Base-by-base conservation (phyloP, 2,113 vertebrate species). In the Aptenodytes forsteri region DNA sequence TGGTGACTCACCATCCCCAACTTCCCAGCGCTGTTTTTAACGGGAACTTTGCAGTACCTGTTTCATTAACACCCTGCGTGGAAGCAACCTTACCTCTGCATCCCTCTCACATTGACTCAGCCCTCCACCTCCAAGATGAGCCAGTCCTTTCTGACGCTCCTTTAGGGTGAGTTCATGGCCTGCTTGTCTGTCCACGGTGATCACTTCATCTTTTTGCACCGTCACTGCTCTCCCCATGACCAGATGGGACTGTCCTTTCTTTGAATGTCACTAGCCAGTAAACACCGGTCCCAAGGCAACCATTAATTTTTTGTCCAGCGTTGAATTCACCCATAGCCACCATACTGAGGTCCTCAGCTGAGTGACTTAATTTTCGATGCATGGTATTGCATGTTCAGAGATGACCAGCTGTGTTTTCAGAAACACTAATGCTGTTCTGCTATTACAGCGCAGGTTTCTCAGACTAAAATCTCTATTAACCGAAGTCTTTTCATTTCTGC, bases 221-320 rank as follows among this genome's bases (percentile, higher is more conserved):
- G 0, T 71, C 93, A 75, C 64, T 40, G 49, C 71, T 83, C 86
- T 91, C 61, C 44, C 84, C 75, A 58, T 5, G 70, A 47, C 79
- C 92, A 95, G 85, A 88, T 92, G 90, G 78, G 93, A 55, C 71
- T 77, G 49, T 78, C 29, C 50, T 92, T 77, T 73, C 75, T 78
- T 36, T 70, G 50, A 93, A 88, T 92, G 78, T 46, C 95, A 73
- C 67, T 66, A 21, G 38, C 44, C 62, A 69, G 62, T 78, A 69
- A 85, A 80, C 71, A 70, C 21, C 1, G 1, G 79, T 83, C 92
- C 79, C 88, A 83, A 78, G 58, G 62, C 59, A 86, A 46, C 58
- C 79, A 56, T 65, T 85, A 59, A 32, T 91, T 92, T 85, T 77
- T 65, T 1, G 1, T 49, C 58, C 55, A 59, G 92, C 0, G 0